phyloP scores from a whole-genome alignment of 2,888 invertebrate species.

The Sussaba pulchella region DNA sequence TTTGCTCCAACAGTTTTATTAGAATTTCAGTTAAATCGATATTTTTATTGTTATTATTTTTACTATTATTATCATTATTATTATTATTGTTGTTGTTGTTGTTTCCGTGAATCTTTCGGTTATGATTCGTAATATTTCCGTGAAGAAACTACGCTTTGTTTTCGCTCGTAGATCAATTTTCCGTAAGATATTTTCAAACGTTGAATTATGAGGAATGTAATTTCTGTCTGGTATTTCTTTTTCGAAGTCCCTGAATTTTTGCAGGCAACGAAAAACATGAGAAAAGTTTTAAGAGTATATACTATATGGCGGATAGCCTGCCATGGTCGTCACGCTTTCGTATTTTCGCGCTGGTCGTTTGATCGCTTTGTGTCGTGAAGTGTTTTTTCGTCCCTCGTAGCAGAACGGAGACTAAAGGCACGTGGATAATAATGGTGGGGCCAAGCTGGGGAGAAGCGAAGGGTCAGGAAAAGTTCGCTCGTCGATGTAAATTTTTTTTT shows the following conservation, averaged over 20 bases:
- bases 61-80: too few species aligned
- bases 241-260: not conserved
- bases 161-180: too few species aligned
- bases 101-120: too few species aligned
- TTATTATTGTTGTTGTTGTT: too few species aligned
- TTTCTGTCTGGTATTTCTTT: not conserved
- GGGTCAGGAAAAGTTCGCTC: not conserved
- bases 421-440: too few species aligned
- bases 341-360: not conserved
- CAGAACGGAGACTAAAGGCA: not conserved
- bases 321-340: conserved; percentile 1
- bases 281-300: conserved; percentile 2
- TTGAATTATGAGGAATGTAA: not conserved
- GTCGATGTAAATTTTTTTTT: not conserved
- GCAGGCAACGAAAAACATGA: not conserved
- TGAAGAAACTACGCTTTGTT: too few species aligned
- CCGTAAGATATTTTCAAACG: not conserved
- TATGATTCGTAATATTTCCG: too few species aligned
- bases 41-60: not conserved
- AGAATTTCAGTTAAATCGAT: not conserved
- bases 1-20: conserved; percentile 10
- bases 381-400: not conserved
- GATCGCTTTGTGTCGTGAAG: not conserved
- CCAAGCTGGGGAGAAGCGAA: not conserved
- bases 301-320: not conserved